Conservation (phyloP, 2,888 invertebrate species). For the Rhimphoctona megacephalus region DNA sequence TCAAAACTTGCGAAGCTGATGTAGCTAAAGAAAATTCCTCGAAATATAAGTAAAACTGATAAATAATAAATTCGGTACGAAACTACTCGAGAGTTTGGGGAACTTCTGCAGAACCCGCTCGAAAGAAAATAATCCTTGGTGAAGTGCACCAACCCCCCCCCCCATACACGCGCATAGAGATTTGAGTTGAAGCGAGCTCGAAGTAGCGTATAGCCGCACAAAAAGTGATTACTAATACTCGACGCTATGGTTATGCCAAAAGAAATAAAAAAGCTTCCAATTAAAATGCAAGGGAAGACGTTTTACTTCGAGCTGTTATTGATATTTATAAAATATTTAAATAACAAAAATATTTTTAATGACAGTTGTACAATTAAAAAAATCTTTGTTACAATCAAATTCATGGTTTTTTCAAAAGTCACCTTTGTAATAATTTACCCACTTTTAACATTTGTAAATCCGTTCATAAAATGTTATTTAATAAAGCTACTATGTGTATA, state of each 20-base stretch:
- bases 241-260: background rate
- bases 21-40: slow-evolving; percentile 26
- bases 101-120: slow-evolving; percentile 42
- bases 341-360: background rate
- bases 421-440: background rate
- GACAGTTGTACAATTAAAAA: background rate
- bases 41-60: slow-evolving; percentile 34
- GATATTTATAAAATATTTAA: background rate
- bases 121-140: slow-evolving; percentile 50
- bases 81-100: slow-evolving; percentile 43
- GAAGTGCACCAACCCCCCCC: slow-evolving; percentile 17
- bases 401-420: background rate
- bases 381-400: background rate
- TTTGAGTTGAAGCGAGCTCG: slow-evolving; percentile 32
- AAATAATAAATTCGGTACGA: slow-evolving; percentile 57
- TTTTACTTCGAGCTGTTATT: slow-evolving; percentile 25
- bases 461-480: background rate
- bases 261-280: slow-evolving; percentile 40
- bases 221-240: slow-evolving; percentile 51
- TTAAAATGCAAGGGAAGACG: slow-evolving; percentile 64
- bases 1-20: slow-evolving; percentile 27
- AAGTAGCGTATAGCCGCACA: slow-evolving; percentile 20
- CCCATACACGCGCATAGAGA: slow-evolving; percentile 1
- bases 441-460: background rate
- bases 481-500: background rate